Evolutionary conservation across 2,888 invertebrate species (phyloP).

Genomic region (Rutpela maculata): DNA sequence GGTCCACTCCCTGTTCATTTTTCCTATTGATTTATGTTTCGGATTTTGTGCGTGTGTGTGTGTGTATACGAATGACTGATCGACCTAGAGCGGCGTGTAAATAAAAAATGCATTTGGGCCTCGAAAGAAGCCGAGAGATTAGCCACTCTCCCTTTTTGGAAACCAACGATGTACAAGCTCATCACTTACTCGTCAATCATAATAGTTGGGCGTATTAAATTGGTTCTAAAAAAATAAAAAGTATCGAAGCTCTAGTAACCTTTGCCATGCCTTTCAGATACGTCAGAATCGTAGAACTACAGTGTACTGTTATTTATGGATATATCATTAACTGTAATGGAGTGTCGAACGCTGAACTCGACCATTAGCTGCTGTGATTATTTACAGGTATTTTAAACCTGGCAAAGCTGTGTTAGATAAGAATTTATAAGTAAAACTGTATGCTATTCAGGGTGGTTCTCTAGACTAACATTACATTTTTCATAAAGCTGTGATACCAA

Average conservation of each 20-base stretch:
- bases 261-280: slow-evolving; percentile 20
- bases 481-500: no score
- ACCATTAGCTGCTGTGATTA: no score
- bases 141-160: slow-evolving; percentile 46
- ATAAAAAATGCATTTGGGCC: slow-evolving; percentile 59
- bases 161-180: slow-evolving; percentile 53
- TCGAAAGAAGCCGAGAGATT: slow-evolving; percentile 50
- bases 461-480: no score
- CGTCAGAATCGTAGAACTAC: background rate
- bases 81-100: slow-evolving; percentile 48
- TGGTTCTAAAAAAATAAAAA: slow-evolving; percentile 32
- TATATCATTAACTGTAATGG: no score
- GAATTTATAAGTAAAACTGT: no score
- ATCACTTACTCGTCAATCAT: slow-evolving; percentile 62
- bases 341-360: no score
- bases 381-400: no score
- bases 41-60: slow-evolving; percentile 21
- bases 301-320: no score
- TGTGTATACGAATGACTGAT: slow-evolving; percentile 43
- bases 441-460: no score
- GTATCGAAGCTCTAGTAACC: background rate
- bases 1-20: slow-evolving; percentile 16
- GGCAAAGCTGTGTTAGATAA: no score
- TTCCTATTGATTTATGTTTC: slow-evolving; percentile 33
- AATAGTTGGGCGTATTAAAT: slow-evolving; percentile 41